phyloP scores from a whole-genome alignment of 2,113 vertebrate species.

The Cyprinus carpio region DNA sequence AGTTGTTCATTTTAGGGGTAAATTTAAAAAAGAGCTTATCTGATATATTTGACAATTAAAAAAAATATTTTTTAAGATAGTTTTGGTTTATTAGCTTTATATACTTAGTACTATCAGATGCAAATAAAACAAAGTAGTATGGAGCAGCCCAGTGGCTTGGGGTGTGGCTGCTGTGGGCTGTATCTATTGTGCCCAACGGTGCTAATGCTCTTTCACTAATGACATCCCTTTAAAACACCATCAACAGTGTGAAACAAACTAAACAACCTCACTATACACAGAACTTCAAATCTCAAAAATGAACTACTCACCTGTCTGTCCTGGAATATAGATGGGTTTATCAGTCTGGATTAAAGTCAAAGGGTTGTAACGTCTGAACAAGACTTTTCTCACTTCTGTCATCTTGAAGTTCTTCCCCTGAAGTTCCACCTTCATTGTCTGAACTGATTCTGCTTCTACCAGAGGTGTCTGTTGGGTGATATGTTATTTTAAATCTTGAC shows the following conservation, averaged over 20 bases:
- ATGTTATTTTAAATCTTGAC: background rate
- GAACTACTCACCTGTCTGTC: slow-evolving; percentile 68
- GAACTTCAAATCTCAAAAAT: background rate
- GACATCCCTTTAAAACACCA: background rate
- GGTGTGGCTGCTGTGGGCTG: background rate
- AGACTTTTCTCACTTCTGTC: slow-evolving; percentile 63
- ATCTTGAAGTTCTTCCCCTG: slow-evolving; percentile 61
- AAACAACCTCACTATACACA: background rate
- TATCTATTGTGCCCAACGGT: background rate
- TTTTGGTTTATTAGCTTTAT: too few relatives aligned
- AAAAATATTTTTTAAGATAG: background rate
- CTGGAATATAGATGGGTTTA: slow-evolving; percentile 73
- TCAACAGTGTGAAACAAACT: background rate
- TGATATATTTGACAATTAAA: background rate
- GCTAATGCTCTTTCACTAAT: background rate
- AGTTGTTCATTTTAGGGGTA: too few relatives aligned
- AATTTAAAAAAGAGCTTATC: too few relatives aligned
- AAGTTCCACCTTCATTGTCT: slow-evolving; percentile 62
- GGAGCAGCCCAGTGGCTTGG: background rate
- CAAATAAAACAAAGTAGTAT: background rate
- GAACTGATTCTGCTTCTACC: slow-evolving; percentile 44
- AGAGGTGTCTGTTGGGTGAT: slow-evolving; percentile 59
- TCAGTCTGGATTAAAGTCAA: slow-evolving; percentile 69
- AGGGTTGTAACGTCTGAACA: slow-evolving; percentile 53
- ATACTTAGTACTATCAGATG: background rate